Evolutionary conservation across 2,113 vertebrate species (phyloP), one percentile per base, ranked within the genome.

Genomic region (Acrocephalus kingi): DNA sequence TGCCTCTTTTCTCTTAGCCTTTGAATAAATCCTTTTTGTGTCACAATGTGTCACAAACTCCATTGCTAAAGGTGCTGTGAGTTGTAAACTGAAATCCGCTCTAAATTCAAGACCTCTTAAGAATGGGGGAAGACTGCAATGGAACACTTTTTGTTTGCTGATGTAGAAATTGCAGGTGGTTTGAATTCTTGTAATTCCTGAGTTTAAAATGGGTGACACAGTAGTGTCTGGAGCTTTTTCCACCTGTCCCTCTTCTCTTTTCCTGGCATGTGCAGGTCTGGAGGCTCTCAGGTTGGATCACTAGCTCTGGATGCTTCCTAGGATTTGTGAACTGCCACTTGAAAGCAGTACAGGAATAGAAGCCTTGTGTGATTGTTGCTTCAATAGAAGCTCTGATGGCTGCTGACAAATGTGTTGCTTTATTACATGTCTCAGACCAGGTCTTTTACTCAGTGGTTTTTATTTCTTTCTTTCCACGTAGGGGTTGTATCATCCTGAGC

Each of bases 401-500:
- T 84, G 51, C 72, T 66, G 43, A 55, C 75, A 55, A 72, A n/a
- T 18, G 14, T 51, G 11, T 35, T 1, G 0, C n/a, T 84, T 80
- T 84, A 51, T 77, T 41, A 12, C 4, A 18, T 33, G 22, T 72
- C 22, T 81, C 51, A 61, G 37, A 48, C 2, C 61, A n/a, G 22
- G 10, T 75, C 7, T 93, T 75, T 71, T 37, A 83, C 35, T 55
- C 49, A 19, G 5, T 61, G 27, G 4, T 46, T 77, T 89, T 62
- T 63, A 1, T 83, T 68, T 84, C 3, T 14, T 64, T 71, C 30
- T 80, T 64, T 37, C 43, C n/a, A 7, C 2, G 0, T 46, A 97
- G 97, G 89, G n/a, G 76, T 71, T 83, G 49, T 14, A 25, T 68
- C n/a, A 5, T 9, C n/a, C 69, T 95, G 82, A 97, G 41, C 54